Evolutionary conservation across 2,797 vertebrate genomes (phyloP).

Genomic region (Danio choprae): DNA sequence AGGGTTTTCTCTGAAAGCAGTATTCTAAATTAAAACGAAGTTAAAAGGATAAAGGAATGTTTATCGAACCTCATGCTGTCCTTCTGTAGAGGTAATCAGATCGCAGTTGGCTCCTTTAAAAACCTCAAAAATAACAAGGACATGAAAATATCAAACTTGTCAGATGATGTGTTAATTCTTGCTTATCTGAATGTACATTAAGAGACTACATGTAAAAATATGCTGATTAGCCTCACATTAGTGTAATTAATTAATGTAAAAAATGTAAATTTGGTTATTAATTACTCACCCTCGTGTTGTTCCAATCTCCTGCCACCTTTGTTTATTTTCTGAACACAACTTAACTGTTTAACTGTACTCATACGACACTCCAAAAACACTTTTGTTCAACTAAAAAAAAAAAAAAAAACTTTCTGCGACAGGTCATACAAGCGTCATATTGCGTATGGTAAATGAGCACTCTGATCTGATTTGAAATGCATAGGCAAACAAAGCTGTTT

Average conservation of each 20-base stretch:
- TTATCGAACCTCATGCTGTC: not conserved
- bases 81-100: not conserved
- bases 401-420: no score
- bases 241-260: no score
- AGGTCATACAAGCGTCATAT: no score
- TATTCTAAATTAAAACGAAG: not conserved
- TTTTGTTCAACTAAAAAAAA: no score
- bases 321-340: not conserved
- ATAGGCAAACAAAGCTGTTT: no score
- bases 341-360: no score
- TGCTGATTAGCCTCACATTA: no score
- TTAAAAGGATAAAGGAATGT: not conserved
- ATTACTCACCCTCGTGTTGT: not conserved
- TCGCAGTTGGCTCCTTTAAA: no score
- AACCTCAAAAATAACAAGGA: not conserved
- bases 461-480: no score
- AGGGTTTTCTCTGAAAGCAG: not conserved
- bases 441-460: no score
- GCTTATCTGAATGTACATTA: not conserved
- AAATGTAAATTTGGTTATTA: not conserved
- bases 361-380: no score
- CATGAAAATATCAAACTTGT: not conserved
- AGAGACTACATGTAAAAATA: not conserved
- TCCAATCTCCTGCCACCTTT: not conserved
- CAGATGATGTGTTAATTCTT: not conserved